Percentiles rank a stretch among this genome's conserved stretches.
Conservation (phyloP, 2,797 vertebrate genomes). For the Lithobates sylvaticus region DNA sequence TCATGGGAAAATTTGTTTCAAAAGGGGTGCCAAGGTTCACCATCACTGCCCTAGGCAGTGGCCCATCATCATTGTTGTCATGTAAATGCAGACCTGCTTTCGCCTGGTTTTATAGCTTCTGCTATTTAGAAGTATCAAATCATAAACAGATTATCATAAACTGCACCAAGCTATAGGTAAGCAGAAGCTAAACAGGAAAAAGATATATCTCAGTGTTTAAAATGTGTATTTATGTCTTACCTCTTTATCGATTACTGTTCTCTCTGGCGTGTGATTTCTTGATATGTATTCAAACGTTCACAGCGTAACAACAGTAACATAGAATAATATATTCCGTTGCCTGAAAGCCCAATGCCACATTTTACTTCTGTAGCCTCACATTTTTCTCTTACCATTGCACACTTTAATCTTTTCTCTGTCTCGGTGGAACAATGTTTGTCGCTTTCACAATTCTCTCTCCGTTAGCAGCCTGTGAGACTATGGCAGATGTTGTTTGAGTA, state of each 20-base stretch:
- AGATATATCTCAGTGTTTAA: no score
- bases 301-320: background rate
- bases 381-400: background rate
- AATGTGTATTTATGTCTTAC: no score
- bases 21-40: no score
- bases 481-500: slow-evolving; percentile 53
- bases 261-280: background rate
- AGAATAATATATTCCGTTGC: background rate
- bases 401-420: slow-evolving; percentile 1
- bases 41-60: no score
- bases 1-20: no score
- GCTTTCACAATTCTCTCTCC: slow-evolving; percentile 8
- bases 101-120: no score
- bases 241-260: background rate
- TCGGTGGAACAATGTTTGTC: slow-evolving; percentile 27
- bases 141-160: no score
- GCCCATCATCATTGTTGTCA: no score
- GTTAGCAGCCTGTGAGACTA: slow-evolving; percentile 9
- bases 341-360: slow-evolving; percentile 14
- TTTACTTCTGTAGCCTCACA: background rate
- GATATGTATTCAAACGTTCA: background rate
- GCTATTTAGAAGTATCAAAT: no score
- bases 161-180: no score
- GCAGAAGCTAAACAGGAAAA: no score
- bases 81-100: no score